These are phyloP conservation scores for Tenualosa ilisha DNA, from an alignment of 2,797 vertebrate species.

Conservation along the genomic window DNA sequence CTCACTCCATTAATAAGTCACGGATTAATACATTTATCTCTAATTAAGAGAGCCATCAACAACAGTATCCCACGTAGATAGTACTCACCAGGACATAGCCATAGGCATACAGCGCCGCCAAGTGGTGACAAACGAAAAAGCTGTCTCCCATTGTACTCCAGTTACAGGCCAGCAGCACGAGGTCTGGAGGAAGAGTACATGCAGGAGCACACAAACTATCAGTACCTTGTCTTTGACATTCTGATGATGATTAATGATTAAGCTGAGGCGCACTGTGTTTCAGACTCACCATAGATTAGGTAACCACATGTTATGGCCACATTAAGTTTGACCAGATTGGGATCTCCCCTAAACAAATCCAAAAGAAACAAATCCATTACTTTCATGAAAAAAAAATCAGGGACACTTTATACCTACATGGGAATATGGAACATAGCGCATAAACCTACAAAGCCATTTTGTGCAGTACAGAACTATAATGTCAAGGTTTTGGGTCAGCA, in stretches of 20 bases:
- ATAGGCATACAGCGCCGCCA: slow-evolving; percentile 85
- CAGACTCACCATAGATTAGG: slow-evolving; percentile 78
- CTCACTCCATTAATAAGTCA: too few relatives aligned
- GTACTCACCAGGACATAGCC: slow-evolving; percentile 83
- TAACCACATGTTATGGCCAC: slow-evolving; percentile 84
- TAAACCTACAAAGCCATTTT: background rate
- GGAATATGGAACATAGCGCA: slow-evolving; percentile 19
- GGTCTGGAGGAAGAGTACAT: slow-evolving; percentile 63
- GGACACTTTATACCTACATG: background rate
- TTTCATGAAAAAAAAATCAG: background rate
- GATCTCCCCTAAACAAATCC: slow-evolving; percentile 73
- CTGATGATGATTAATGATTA: background rate
- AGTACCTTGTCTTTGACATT: background rate
- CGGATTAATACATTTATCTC: background rate
- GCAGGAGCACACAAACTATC: background rate
- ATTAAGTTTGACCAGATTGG: slow-evolving; percentile 76
- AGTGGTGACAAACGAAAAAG: slow-evolving; percentile 83
- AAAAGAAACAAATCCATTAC: slow-evolving; percentile 33
- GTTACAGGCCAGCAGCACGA: slow-evolving; percentile 78
- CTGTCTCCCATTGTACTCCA: slow-evolving; percentile 82
- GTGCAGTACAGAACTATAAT: too few relatives aligned
- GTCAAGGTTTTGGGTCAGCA: too few relatives aligned
- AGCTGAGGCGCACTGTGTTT: background rate
- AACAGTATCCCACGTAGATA: background rate
- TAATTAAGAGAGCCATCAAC: background rate